Evolutionary conservation across 2,888 invertebrate genomes (phyloP), one percentile per base, ranked within the genome.

Genomic region (Copidosoma aretas): DNA sequence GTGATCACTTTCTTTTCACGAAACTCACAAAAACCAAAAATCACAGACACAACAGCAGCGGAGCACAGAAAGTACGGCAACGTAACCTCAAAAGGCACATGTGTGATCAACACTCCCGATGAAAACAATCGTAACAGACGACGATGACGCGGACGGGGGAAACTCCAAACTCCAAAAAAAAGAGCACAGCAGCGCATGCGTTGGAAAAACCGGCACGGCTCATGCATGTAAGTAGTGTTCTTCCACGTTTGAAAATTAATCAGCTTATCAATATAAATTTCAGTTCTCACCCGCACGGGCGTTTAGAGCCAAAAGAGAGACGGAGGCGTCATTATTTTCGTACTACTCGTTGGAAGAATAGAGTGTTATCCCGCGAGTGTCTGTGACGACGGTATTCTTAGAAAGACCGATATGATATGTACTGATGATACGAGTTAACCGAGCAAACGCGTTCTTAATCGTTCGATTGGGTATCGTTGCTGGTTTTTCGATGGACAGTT

Each of bases 231-330:
- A n/a, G n/a, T n/a, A n/a, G 59, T 60, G 21, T 56, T 58, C 59
- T 39, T 51, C 10, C n/a, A 22, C 57, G 49, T 64, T 68, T 68
- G 32, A 71, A 71, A 71, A 71, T 71, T 71, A 60, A 65, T 68
- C 56, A 61, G 56, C 60, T 56, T 24, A 53, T 67, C 57, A 64
- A 56, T 64, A 71, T 71, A 68, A 71, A 71, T 65, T 65, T 46
- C 59, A 51, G 25, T 8, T 51, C 61, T 59, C 62, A 60, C 60
- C 64, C 51, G 32, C 51, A 24, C 24, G 51, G 1, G 53, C 59
- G 51, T 65, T 71, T 71, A 65, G 32, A 32, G 32, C 32, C 32
- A 32, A 32, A 32, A 32, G 32, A 32, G 32, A 3, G 8, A 32
- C 32, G 32, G 8, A 8, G n/a, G n/a, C n/a, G n/a, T n/a, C 32